Base-by-base conservation (phyloP, 2,888 invertebrate genomes). In the Aelia acuminata region DNA sequence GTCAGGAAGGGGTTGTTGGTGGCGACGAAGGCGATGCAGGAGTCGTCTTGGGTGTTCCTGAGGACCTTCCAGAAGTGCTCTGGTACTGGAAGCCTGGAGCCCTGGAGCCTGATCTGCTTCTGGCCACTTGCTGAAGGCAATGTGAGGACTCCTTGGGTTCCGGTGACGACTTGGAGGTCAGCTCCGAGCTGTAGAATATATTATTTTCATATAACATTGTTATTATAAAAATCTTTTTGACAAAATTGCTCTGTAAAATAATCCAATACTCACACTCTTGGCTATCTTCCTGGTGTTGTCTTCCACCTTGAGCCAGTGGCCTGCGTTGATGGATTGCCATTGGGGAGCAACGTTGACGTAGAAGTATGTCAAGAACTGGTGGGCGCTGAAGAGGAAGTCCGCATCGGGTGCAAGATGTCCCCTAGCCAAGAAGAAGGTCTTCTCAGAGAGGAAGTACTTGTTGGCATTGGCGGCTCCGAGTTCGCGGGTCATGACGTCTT, bases 361-460 rank as follows among this genome's bases (percentile, higher is more conserved):
- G 90, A 92, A 94, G 91, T 93, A 94, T 3, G 94, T 93, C 2
- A 93, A 91, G 88, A 92, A 92, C 90, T 94, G 93, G 90, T 92
- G 92, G 87, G 92, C 92, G 11, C 92, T 92, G 89, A 93, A 92
- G 75, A 93, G 91, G 91, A 93, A 94, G 91, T 94, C 94, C 7
- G 93, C 93, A 91, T 93, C 93, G 13, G 94, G 93, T 7, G 93
- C 91, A 85, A 94, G 91, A 91, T 94, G 94, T 7, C 94, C 94
- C 70, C 93, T 91, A 3, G 93, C 91, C 88, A 94, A 90, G 91
- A 91, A 93, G 20, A 91, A 93, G 26, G 84, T 90, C 18, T 87
- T 90, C 91, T 91, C 93, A 20, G 35, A 8, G 18, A 87, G 87
- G 26, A 88, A 43, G 53, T 89, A 88, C 22, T 88, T 84, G 13